Base-by-base conservation (phyloP, 2,888 invertebrate genomes). In the Cataglyphis cursor region DNA sequence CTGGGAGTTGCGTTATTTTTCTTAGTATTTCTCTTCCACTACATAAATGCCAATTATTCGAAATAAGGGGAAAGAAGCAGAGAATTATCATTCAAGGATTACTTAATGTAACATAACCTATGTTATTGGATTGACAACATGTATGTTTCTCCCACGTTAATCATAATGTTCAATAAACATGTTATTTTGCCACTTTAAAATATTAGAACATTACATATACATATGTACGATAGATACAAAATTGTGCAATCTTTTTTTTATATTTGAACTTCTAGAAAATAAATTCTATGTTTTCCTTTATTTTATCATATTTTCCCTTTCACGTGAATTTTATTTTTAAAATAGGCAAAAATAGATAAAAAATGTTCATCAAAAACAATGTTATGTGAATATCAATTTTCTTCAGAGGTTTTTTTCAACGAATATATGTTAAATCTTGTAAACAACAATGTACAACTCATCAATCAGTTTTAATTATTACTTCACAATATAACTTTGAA, bases 1-100 rank as follows among this genome's bases (percentile, higher is more conserved):
- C 95, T 99, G 88, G 99, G 99, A 88, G 99, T 99, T 3, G 97
- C 98, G 0, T 96, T 98, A 57, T 98, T 99, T 93, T 96, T 99
- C 73, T 95, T 99, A 90, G 99, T 99, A n/a, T 98, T 99, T 70
- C 96, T 99, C 1, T 99, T 98, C 94, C 99, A 99, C 94, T 99
- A 99, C 94, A 98, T 99, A 76, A 97, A 98, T 90, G 98, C 98
- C 0, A 99, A 98, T 94, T 96, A 96, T 93, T 95, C 96, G 0
- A 97, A 96, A 95, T 96, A 93, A 95, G 78, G 6, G 35, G 82
- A 24, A 54, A 18, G 35, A 81, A 85, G 8, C 44, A 44, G n/a
- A 44, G 12, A 44, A 41, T 9, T 38, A 35, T 8, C 12, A 18
- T 38, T 12, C 54, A 18, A n/a, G 21, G 15, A 28, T n/a, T 41